These are phyloP conservation scores for Epinephelus coioides DNA, from an alignment of 2,797 vertebrate genomes.

Conservation along the genomic window DNA sequence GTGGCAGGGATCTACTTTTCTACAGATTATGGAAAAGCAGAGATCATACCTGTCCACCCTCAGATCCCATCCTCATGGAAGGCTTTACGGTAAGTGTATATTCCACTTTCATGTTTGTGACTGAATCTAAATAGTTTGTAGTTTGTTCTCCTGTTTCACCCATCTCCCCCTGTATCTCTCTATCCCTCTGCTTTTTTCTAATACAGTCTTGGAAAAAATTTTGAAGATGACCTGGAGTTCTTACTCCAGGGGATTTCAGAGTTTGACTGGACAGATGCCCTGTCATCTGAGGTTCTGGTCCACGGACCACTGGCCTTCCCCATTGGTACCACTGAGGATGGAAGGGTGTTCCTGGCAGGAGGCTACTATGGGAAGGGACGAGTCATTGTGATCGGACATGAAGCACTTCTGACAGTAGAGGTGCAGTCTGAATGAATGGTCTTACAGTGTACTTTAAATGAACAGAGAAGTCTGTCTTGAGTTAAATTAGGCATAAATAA, in stretches of 20 bases:
- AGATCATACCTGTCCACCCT: slow-evolving; percentile 70
- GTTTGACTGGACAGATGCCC: slow-evolving; percentile 66
- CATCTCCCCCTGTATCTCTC: neutral
- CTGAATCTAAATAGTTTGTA: too few species aligned
- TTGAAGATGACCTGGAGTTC: slow-evolving; percentile 78
- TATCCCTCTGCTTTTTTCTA: neutral
- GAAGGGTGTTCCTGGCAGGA: slow-evolving; percentile 83
- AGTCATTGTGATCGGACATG: slow-evolving; percentile 84
- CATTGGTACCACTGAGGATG: slow-evolving; percentile 72
- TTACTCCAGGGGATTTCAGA: slow-evolving; percentile 83
- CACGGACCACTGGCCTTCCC: slow-evolving; percentile 89
- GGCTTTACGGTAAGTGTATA: slow-evolving; percentile 75
- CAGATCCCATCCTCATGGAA: slow-evolving; percentile 83
- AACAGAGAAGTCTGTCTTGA: neutral
- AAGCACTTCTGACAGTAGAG: slow-evolving; percentile 68
- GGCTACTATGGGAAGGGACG: slow-evolving; percentile 86
- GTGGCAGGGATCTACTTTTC: slow-evolving; percentile 87
- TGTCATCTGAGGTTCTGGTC: slow-evolving; percentile 83
- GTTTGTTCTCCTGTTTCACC: neutral
- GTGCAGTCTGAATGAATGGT: slow-evolving; percentile 29
- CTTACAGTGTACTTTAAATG: neutral
- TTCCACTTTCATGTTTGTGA: neutral
- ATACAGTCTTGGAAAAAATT: slow-evolving; percentile 77
- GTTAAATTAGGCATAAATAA: neutral
- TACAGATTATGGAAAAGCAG: slow-evolving; percentile 41